Percentiles rank a stretch among this genome's conserved stretches.
Conservation (phyloP, 2,888 invertebrate genomes). For the Taphrorychus bicolor region DNA sequence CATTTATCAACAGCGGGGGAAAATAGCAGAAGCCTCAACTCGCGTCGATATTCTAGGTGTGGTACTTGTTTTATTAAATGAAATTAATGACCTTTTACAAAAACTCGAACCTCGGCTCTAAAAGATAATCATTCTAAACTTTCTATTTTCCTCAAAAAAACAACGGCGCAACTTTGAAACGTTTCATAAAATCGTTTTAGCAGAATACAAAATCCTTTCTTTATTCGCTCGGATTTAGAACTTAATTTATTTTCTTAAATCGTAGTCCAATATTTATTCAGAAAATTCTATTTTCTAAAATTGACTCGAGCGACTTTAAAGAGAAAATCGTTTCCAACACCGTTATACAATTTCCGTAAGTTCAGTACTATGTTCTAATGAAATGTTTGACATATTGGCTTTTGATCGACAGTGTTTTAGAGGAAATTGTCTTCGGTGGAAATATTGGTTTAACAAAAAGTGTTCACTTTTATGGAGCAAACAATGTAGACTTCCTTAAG, state of each 20-base stretch:
- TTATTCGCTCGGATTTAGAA: conserved; percentile 12
- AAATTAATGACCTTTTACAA: conserved; percentile 6
- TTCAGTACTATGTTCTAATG: conserved; percentile 5
- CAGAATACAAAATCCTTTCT: conserved; percentile 11
- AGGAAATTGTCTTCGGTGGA: conserved; percentile 5
- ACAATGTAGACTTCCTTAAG: not conserved
- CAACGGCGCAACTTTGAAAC: conserved; percentile 9
- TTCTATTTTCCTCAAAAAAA: not conserved
- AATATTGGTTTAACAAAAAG: conserved; percentile 4
- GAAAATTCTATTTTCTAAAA: conserved; percentile 22
- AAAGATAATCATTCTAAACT: conserved; percentile 11
- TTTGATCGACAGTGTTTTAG: not conserved
- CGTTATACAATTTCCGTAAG: conserved; percentile 10
- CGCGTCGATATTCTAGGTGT: conserved; percentile 7
- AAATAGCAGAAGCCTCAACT: conserved; percentile 1
- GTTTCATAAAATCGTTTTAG: conserved; percentile 15
- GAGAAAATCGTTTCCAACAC: not conserved
- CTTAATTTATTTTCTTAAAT: conserved; percentile 22
- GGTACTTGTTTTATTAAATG: conserved; percentile 10
- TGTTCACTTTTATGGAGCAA: not conserved
- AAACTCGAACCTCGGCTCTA: not conserved
- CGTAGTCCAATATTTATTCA: conserved; percentile 20
- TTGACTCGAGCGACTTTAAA: conserved; percentile 14
- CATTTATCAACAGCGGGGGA: not conserved
- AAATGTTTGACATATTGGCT: conserved; percentile 12